These are phyloP conservation scores for Steatocranus sp. DNA, from an alignment of 2,797 vertebrate species.

Conservation along the genomic window DNA sequence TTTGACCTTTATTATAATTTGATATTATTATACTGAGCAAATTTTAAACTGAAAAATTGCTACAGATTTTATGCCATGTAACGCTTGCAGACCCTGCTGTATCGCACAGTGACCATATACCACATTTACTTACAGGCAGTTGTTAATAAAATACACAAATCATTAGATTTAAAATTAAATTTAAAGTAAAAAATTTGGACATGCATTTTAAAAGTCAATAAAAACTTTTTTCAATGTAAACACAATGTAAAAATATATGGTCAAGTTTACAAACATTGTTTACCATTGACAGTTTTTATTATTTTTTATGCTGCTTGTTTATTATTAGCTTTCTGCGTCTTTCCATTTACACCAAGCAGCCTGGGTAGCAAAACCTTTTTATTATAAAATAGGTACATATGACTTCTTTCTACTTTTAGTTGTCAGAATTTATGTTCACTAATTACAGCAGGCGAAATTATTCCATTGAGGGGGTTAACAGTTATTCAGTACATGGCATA, in stretches of 20 bases:
- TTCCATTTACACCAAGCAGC: neutral
- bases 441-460: fast-evolving
- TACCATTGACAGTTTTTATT: neutral
- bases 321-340: fast-evolving
- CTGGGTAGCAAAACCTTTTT: neutral
- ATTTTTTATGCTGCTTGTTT: neutral
- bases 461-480: neutral
- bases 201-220: neutral
- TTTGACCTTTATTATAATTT: neutral
- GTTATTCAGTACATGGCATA: neutral
- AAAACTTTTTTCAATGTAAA: neutral
- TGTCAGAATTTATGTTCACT: neutral
- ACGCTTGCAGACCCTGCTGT: neutral
- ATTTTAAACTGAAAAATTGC: neutral
- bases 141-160: neutral
- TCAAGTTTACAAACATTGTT: fast-evolving
- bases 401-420: neutral
- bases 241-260: neutral
- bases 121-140: neutral
- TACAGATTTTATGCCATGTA: fast-evolving
- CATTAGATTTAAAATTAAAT: neutral
- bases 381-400: fast-evolving
- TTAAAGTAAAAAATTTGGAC: fast-evolving
- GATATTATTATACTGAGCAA: neutral
- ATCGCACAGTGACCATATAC: fast-evolving